These are phyloP conservation scores for Copsychus sechellarum DNA, from an alignment of 2,113 vertebrate species.

Conservation along the genomic window DNA sequence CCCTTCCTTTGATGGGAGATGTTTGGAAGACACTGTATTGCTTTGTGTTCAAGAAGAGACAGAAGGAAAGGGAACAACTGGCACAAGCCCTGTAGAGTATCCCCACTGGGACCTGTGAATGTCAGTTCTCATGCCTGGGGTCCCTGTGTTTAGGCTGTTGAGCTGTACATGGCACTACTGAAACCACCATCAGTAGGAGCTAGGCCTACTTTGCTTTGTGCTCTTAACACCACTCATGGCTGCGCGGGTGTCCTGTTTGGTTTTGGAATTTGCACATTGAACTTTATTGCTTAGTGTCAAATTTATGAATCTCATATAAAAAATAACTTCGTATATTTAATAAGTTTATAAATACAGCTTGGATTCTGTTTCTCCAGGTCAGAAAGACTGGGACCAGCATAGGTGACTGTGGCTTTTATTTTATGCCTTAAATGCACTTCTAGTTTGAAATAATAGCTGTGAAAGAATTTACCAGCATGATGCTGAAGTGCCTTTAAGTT, in stretches of 20 bases:
- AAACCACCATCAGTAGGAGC: neutral
- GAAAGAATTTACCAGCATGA: neutral
- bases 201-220: neutral
- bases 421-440: neutral
- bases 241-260: neutral
- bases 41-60: neutral
- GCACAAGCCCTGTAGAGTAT: neutral
- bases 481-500: conserved; percentile 26
- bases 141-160: neutral
- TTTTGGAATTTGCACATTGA: neutral
- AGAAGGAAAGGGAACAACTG: neutral
- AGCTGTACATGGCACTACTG: fast-evolving
- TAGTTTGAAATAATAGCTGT: neutral
- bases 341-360: neutral
- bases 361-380: neutral
- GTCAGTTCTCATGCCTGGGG: neutral
- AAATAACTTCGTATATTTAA: neutral
- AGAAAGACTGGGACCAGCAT: neutral
- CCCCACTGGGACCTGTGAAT: neutral
- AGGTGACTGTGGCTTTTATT: neutral
- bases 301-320: neutral
- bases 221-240: fast-evolving
- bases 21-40: neutral
- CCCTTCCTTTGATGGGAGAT: neutral
- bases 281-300: neutral